Conservation (phyloP, 2,797 vertebrate genomes). For the Pachyuromys duprasi region DNA sequence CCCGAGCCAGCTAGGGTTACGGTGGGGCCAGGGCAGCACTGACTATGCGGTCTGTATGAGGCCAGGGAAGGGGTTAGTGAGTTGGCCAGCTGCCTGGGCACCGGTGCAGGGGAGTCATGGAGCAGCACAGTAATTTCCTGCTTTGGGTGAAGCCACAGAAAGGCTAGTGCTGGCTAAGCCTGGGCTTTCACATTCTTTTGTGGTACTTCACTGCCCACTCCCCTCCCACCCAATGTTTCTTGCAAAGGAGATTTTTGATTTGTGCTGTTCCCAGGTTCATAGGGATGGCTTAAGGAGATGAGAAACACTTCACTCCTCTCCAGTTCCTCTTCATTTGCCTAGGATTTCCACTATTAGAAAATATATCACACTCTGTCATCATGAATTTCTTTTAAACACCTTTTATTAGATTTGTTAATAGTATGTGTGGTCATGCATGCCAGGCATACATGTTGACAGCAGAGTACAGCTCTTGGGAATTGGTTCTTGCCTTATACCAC, state of each 20-base stretch:
- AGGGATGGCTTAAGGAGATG: neutral
- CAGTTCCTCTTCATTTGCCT: neutral
- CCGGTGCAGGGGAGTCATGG: slow-evolving; percentile 14
- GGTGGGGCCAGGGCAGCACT: slow-evolving; percentile 61
- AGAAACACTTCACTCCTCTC: neutral
- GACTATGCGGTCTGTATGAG: slow-evolving; percentile 38
- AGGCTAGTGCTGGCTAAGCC: slow-evolving; percentile 46
- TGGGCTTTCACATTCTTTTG: slow-evolving; percentile 53
- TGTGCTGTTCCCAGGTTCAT: neutral
- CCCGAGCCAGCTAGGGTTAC: slow-evolving; percentile 72
- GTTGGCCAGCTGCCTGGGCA: slow-evolving; percentile 67
- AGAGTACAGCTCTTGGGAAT: neutral
- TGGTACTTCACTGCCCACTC: neutral
- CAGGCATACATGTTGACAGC: neutral
- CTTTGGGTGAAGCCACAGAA: slow-evolving; percentile 65
- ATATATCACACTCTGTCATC: neutral
- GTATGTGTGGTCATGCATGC: neutral
- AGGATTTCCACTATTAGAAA: slow-evolving; percentile 39
- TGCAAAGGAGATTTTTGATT: neutral
- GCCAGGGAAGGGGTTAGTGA: slow-evolving; percentile 66
- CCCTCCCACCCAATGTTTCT: neutral
- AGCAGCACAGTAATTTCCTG: slow-evolving; percentile 65
- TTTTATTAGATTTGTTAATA: neutral
- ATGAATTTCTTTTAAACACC: neutral
- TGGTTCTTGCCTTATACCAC: neutral